Conservation (phyloP, 2,113 vertebrate genomes). For the Raphicerus campestris region DNA sequence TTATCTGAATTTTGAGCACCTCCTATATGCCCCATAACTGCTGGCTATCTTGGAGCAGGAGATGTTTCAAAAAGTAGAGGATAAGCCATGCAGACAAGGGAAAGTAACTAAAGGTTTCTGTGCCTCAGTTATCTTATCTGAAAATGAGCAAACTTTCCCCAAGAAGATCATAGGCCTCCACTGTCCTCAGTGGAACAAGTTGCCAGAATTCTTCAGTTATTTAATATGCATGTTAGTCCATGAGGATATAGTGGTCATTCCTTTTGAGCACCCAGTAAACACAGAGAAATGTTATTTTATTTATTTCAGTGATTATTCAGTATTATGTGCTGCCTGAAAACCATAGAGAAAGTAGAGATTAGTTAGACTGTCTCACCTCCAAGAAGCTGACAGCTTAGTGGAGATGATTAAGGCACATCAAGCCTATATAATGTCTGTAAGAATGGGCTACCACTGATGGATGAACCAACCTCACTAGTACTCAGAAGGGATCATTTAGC, state of each 20-base stretch:
- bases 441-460: background rate
- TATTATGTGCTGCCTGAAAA: background rate
- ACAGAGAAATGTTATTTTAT: background rate
- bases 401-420: background rate
- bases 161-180: background rate
- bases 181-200: background rate
- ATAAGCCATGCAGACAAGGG: background rate
- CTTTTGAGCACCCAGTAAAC: background rate
- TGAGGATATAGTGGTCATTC: background rate
- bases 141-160: background rate
- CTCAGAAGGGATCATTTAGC: background rate
- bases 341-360: background rate
- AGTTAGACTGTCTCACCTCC: background rate
- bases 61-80: background rate
- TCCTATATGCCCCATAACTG: background rate
- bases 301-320: background rate
- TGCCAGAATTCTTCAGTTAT: background rate
- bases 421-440: background rate
- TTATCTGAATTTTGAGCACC: background rate
- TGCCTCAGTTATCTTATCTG: background rate
- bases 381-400: background rate
- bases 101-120: background rate
- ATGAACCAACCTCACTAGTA: background rate
- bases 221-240: background rate
- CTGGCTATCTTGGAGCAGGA: background rate